A percentile compares a stretch with the other conserved stretches of the same genome.
Conservation (phyloP, 2,797 vertebrate genomes). For the Fistularia tabacaria region DNA sequence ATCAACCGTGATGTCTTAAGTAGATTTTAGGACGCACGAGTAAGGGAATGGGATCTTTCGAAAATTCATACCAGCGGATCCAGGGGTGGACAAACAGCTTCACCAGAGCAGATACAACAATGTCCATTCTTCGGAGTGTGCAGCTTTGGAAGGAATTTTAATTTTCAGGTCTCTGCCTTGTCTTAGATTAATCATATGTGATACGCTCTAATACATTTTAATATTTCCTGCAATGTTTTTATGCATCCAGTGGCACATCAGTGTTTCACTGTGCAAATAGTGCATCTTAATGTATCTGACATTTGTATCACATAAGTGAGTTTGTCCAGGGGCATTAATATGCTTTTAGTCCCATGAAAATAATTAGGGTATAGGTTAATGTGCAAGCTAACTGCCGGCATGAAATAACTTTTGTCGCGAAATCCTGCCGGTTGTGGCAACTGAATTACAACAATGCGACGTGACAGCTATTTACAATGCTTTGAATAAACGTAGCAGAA, state of each 20-base stretch:
- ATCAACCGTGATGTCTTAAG: no score
- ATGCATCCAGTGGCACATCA: no score
- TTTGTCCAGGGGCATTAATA: conserved; percentile 7
- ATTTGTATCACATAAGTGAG: conserved; percentile 6
- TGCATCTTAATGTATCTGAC: conserved; percentile 13
- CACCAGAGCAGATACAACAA: not conserved
- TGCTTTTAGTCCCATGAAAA: conserved; percentile 35
- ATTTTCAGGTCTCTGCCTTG: not conserved
- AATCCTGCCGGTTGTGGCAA: not conserved
- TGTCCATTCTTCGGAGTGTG: not conserved
- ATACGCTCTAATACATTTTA: not conserved
- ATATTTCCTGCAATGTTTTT: no score
- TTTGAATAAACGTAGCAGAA: no score
- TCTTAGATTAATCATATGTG: conserved; percentile 8
- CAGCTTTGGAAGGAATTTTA: no score
- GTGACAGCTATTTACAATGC: no score
- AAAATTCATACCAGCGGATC: conserved; percentile 21
- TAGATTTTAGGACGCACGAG: no score
- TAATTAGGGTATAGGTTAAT: conserved; percentile 8
- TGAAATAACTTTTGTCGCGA: conserved; percentile 16
- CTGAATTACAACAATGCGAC: no score
- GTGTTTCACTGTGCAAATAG: no score
- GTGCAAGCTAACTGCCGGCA: conserved; percentile 1
- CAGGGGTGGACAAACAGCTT: conserved; percentile 38
- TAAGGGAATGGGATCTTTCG: not conserved